A percentile compares a stretch with the other conserved stretches of the same genome.
Evolutionary conservation across 2,113 vertebrate species (phyloP).

Genomic region (Coturnix japonica): DNA sequence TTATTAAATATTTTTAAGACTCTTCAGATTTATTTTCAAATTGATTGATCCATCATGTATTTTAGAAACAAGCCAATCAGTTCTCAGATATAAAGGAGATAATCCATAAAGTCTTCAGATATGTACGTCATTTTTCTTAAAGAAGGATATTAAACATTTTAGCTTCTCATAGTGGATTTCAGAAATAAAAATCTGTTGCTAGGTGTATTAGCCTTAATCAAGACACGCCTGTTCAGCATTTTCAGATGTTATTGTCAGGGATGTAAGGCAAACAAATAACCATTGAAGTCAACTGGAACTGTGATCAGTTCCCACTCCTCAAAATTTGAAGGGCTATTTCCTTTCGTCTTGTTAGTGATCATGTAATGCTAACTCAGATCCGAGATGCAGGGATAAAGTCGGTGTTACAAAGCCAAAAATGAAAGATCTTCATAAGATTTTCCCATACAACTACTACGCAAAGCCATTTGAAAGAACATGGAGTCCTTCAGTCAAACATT

Average conservation of each 20-base stretch:
- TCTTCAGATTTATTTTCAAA: neutral
- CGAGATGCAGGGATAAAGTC: conserved; percentile 24
- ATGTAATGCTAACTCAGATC: conserved; percentile 9
- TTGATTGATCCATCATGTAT: neutral
- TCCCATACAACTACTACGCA: neutral
- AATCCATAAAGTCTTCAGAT: neutral
- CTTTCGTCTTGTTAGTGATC: conserved; percentile 49
- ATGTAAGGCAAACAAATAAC: conserved; percentile 2
- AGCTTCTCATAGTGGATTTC: neutral
- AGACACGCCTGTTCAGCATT: neutral
- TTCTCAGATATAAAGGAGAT: neutral
- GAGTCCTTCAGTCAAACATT: neutral
- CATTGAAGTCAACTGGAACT: conserved; percentile 12
- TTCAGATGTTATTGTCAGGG: neutral
- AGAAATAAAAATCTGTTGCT: conserved; percentile 9
- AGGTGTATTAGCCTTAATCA: neutral
- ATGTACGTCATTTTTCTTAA: neutral
- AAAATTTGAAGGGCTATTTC: conserved; percentile 8
- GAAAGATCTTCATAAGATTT: conserved; percentile 50
- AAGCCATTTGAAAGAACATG: conserved; percentile 35
- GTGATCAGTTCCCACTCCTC: conserved; percentile 9
- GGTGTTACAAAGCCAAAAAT: conserved; percentile 18
- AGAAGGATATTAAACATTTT: neutral
- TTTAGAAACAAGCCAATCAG: neutral
- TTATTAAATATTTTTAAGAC: neutral